A percentile compares a stretch with the other conserved stretches of the same genome.
Conservation (phyloP, 2,888 invertebrate genomes). For the Macrosoma leucophasiata region DNA sequence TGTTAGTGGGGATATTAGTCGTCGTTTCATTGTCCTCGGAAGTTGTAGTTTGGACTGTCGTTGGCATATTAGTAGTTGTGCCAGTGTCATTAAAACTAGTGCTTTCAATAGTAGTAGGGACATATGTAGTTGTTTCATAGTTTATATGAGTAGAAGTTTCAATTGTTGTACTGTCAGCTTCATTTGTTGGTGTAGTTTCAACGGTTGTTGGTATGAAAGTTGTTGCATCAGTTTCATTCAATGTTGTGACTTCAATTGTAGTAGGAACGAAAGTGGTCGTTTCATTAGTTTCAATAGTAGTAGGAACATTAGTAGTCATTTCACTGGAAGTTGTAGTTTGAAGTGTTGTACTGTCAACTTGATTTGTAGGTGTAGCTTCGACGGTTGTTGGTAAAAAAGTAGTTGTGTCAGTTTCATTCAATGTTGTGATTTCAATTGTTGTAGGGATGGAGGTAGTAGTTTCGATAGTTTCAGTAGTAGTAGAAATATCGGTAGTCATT, state of each 20-base stretch:
- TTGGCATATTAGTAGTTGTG: too few relatives aligned
- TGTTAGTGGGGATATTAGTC: background rate
- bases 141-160: background rate
- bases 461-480: too few relatives aligned
- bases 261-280: constrained; percentile 1
- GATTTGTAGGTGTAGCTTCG: too few relatives aligned
- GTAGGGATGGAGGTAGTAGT: background rate
- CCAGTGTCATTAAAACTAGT: too few relatives aligned
- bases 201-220: background rate
- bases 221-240: background rate
- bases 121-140: background rate
- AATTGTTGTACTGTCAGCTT: background rate
- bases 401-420: background rate
- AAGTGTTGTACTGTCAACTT: background rate
- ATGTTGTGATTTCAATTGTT: background rate
- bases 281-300: too few relatives aligned
- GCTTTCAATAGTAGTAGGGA: background rate
- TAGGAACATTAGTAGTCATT: background rate
- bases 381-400: background rate
- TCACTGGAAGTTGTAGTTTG: background rate
- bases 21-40: background rate
- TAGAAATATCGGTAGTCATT: background rate
- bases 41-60: background rate
- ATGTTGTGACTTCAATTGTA: background rate
- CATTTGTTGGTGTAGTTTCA: too few relatives aligned